These are phyloP conservation scores for Diploptera punctata DNA, from an alignment of 2,888 invertebrate genomes.

Conservation along the genomic window DNA sequence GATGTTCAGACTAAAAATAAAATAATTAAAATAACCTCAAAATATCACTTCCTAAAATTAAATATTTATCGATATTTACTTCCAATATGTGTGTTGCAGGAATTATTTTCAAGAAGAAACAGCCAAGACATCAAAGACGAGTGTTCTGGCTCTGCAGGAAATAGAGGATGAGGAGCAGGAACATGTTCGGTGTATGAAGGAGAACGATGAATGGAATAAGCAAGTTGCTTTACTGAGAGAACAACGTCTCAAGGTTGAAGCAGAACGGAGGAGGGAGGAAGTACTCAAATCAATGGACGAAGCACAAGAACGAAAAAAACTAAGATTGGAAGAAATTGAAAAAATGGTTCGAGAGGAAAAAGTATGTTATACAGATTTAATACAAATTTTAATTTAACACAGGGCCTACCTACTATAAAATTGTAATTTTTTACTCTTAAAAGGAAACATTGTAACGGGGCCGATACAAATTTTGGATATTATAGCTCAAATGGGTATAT, in stretches of 20 bases:
- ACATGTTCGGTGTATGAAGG: constrained; percentile 62
- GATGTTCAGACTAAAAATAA: too few species aligned
- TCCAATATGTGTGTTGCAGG: too few species aligned
- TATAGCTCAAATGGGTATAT: too few species aligned
- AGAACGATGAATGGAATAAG: constrained; percentile 77
- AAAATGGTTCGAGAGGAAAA: constrained; percentile 60
- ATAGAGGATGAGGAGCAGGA: constrained; percentile 62
- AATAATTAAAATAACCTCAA: too few species aligned
- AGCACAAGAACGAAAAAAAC: constrained; percentile 44
- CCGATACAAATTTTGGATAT: too few species aligned
- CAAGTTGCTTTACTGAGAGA: constrained; percentile 66
- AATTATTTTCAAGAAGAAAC: constrained; percentile 56
- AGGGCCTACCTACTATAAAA: too few species aligned
- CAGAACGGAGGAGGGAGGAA: constrained; percentile 52
- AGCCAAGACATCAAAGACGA: constrained; percentile 49
- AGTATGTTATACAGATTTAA: too few species aligned
- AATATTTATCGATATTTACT: too few species aligned
- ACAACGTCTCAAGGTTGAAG: constrained; percentile 60
- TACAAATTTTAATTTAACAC: background rate
- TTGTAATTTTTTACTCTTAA: too few species aligned
- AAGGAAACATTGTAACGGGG: too few species aligned
- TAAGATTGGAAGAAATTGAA: constrained; percentile 46
- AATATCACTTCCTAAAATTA: too few species aligned
- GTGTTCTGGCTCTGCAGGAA: background rate
- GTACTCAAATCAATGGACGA: constrained; percentile 41